phyloP scores from a whole-genome alignment of 2,797 vertebrate species.

The Ctenosaura bakeri region DNA sequence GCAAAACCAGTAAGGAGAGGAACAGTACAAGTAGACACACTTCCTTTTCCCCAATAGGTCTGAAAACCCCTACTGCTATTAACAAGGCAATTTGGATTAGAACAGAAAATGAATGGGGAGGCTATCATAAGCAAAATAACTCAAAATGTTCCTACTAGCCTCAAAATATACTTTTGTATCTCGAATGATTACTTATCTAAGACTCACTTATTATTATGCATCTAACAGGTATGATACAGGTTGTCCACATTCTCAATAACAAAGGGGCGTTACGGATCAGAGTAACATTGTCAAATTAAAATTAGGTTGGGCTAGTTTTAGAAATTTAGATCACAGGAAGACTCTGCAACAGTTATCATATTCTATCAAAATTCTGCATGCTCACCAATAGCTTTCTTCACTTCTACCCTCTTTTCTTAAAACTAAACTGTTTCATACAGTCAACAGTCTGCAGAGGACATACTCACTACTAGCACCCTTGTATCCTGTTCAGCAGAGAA shows the following conservation, averaged over 20 bases:
- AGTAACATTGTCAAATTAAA: background rate
- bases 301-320: background rate
- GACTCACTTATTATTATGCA: background rate
- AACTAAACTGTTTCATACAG: background rate
- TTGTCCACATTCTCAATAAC: background rate
- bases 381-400: background rate
- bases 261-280: background rate
- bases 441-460: background rate
- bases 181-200: background rate
- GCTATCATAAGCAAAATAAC: background rate
- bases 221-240: too few species aligned
- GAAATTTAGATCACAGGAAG: background rate
- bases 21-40: background rate
- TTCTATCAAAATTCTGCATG: background rate
- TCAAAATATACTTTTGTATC: background rate
- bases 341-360: background rate
- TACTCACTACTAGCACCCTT: background rate
- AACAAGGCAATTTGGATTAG: background rate
- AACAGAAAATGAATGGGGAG: background rate
- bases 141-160: background rate
- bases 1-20: background rate
- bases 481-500: background rate
- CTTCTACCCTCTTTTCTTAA: background rate
- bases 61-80: background rate
- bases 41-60: background rate